Percentiles rank a stretch among this genome's conserved stretches.
These are phyloP conservation scores for Ciconia nigra DNA, from an alignment of 2,797 vertebrate species.

Conservation along the genomic window DNA sequence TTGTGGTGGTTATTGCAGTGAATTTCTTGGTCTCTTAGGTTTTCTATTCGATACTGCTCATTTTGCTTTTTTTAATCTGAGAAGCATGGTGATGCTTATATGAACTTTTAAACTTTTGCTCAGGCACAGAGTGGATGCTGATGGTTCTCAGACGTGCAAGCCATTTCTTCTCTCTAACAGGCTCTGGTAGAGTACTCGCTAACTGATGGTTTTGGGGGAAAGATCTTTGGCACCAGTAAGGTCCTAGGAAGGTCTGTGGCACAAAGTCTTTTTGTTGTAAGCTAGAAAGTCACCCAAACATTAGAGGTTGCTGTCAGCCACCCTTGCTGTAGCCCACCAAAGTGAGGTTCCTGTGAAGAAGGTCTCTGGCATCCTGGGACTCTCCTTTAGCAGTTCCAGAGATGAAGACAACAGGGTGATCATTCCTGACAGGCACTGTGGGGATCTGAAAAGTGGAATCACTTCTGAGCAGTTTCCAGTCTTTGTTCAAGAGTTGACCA, in stretches of 20 bases:
- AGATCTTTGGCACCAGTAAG: background rate
- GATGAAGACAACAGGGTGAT: background rate
- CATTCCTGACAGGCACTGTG: accelerated
- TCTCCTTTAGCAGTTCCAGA: background rate
- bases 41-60: background rate
- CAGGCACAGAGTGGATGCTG: background rate
- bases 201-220: background rate
- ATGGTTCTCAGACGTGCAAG: background rate
- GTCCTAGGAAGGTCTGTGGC: background rate
- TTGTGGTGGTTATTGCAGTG: background rate
- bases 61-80: background rate
- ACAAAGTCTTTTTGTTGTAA: background rate
- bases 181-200: background rate
- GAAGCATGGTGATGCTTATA: background rate
- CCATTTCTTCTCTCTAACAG: background rate
- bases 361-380: background rate
- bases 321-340: background rate
- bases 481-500: background rate
- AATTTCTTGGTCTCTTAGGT: background rate
- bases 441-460: background rate
- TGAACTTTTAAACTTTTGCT: background rate
- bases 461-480: background rate
- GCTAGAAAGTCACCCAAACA: background rate
- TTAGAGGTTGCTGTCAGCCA: background rate
- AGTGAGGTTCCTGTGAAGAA: background rate